These are phyloP conservation scores for Agriotes lineatus DNA, from an alignment of 2,888 invertebrate species.

Conservation along the genomic window DNA sequence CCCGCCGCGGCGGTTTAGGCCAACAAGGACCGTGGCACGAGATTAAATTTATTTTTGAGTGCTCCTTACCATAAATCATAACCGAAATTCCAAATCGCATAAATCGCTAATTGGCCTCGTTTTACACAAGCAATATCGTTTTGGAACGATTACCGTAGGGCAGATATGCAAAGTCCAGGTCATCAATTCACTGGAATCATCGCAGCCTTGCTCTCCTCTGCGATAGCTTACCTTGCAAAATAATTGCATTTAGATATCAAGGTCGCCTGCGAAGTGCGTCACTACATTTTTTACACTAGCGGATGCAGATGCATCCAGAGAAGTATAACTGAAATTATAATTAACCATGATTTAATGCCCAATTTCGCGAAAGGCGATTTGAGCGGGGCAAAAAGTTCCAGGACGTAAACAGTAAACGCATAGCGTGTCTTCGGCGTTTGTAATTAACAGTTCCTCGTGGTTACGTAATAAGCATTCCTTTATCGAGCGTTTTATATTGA, in stretches of 20 bases:
- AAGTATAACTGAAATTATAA: conserved; percentile 4
- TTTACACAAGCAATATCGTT: neutral
- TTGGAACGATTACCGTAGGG: neutral
- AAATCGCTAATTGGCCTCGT: neutral
- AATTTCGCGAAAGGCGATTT: neutral
- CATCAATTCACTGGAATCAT: conserved; percentile 24
- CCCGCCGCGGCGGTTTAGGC: too few relatives aligned
- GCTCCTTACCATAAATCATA: too few relatives aligned
- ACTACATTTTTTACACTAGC: too few relatives aligned
- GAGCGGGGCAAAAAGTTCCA: neutral
- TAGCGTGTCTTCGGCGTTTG: neutral
- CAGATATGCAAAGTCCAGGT: neutral
- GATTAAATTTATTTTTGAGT: too few relatives aligned
- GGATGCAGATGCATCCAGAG: too few relatives aligned
- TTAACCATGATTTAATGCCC: conserved; percentile 2
- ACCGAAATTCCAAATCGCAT: too few relatives aligned
- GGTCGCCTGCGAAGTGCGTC: too few relatives aligned
- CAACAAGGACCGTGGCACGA: too few relatives aligned
- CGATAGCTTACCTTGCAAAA: conserved; percentile 27
- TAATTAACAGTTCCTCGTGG: neutral
- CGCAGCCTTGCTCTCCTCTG: conserved; percentile 32
- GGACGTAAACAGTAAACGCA: neutral
- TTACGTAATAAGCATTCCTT: neutral
- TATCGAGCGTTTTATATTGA: too few relatives aligned
- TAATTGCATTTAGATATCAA: conserved; percentile 38